Percentiles rank a stretch among this genome's conserved stretches.
Evolutionary conservation across 2,888 invertebrate genomes (phyloP).

Genomic region (Drosophila peninsularis): DNA sequence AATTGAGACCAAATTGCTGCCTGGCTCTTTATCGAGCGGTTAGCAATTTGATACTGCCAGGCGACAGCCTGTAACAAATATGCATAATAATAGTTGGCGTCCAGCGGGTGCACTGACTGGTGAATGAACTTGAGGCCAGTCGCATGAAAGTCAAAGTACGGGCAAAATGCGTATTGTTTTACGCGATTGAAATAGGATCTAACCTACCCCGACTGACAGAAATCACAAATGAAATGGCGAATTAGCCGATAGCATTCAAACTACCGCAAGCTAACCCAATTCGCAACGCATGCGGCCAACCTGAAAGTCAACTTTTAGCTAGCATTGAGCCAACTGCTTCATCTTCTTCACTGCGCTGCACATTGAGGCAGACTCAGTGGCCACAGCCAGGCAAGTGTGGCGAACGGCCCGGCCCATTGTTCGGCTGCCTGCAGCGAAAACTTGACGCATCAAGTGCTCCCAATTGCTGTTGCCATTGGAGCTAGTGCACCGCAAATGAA

Average conservation of each 20-base stretch:
- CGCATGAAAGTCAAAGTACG: constrained; percentile 52
- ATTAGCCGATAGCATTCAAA: constrained; percentile 24
- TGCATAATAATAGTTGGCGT: constrained; percentile 62
- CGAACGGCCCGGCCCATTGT: constrained; percentile 39
- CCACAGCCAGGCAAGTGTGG: constrained; percentile 41
- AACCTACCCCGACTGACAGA: neutral
- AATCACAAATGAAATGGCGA: neutral
- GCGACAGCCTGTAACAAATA: constrained; percentile 37
- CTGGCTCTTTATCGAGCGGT: constrained; percentile 48
- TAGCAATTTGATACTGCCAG: constrained; percentile 40
- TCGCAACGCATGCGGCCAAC: constrained; percentile 41
- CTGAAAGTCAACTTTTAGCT: constrained; percentile 65
- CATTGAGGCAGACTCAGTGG: constrained; percentile 62
- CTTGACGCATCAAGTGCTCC: constrained; percentile 64
- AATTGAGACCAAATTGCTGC: constrained; percentile 66
- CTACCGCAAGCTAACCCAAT: constrained; percentile 62
- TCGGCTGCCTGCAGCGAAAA: constrained; percentile 52
- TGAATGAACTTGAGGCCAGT: constrained; percentile 61
- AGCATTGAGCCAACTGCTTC: constrained; percentile 26
- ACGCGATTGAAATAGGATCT: constrained; percentile 28
- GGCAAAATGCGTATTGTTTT: constrained; percentile 30
- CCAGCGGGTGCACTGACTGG: constrained; percentile 18
- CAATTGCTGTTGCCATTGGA: constrained; percentile 14
- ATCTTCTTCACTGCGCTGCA: constrained; percentile 60
- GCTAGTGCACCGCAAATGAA: constrained; percentile 61